Evolutionary conservation across 1,140 invertebrate genomes (phyloP), one percentile per base, ranked within the genome.

Genomic region (Monochamus saltuarius): DNA sequence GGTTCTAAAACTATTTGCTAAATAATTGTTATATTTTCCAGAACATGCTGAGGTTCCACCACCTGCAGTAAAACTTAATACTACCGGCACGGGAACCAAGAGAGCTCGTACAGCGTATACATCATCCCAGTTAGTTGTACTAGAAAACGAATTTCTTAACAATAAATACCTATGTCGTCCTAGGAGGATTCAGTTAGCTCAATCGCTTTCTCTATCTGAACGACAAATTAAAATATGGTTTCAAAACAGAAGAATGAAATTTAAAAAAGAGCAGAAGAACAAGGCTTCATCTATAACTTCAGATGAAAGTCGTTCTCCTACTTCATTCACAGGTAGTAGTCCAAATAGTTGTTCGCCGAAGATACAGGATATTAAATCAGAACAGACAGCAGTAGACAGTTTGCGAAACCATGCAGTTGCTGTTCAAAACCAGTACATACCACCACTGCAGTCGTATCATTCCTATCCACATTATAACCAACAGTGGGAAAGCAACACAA

Each of bases 181-280:
- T 0, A 80, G 90, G 16, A 79, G 92, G 14, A 91, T 94, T 22
- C 87, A 92, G 73, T 81, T 95, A 65, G 90, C 92, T 0, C 78
- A 85, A 7, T 78, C 83, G 22, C 77, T 95, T 1, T 81, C 82
- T 34, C 78, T 95, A 0, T 86, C 87, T 0, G 92, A 95, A 68
- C 79, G 91, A 22, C 92, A 95, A 75, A 93, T 95, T 11, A 95
- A 95, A 78, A 94, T 95, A 46, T 96, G 92, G 92, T 95, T 86
- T 70, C 84, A 87, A 69, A 87, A 87, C 69, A 71, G 84, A 37
- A 64, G 85, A 37, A 87, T 86, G 84, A 87, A 87, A 65, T 81
- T 82, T 72, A 87, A 87, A 74, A 86, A 86, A 40, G 76, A 79
- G 53, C 17, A 36, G 40, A 56, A n/a, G 10, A 56, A 45, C 34